Conservation (phyloP, 2,888 invertebrate genomes). For the Dolomedes plantarius region DNA sequence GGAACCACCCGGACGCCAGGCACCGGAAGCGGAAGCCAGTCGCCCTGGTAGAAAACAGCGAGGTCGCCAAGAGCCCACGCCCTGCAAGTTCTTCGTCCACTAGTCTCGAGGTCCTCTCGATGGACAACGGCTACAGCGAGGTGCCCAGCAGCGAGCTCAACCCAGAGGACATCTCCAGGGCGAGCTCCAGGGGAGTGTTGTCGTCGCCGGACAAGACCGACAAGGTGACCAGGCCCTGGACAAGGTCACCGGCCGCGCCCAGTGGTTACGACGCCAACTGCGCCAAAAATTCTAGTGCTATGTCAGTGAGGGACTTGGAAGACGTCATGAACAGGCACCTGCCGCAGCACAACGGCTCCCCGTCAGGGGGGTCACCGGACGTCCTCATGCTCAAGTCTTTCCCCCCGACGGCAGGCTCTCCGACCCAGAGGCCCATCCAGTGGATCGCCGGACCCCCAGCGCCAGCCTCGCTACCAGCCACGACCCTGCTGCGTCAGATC, state of each 20-base stretch:
- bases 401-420: slow-evolving; percentile 19
- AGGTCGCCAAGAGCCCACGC: slow-evolving; percentile 49
- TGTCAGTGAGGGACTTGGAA: slow-evolving; percentile 92
- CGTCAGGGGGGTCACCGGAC: slow-evolving; percentile 15
- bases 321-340: slow-evolving; percentile 97
- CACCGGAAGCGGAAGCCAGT: slow-evolving; percentile 30
- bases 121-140: slow-evolving; percentile 41
- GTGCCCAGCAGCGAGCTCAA: slow-evolving; percentile 32
- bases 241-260: slow-evolving; percentile 41
- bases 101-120: slow-evolving; percentile 50
- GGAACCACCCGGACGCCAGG: neutral
- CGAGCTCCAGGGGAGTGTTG: neutral
- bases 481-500: slow-evolving; percentile 90
- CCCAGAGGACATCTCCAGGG: slow-evolving; percentile 19
- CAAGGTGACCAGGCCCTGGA: slow-evolving; percentile 68
- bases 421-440: slow-evolving; percentile 81
- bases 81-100: slow-evolving; percentile 55
- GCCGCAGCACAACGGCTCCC: slow-evolving; percentile 74
- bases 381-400: slow-evolving; percentile 56
- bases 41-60: neutral
- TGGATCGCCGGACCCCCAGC: slow-evolving; percentile 86
- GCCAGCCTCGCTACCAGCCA: slow-evolving; percentile 84
- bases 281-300: slow-evolving; percentile 9
- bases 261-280: neutral
- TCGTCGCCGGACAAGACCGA: slow-evolving; percentile 34